Evolutionary conservation across 2,888 invertebrate genomes (phyloP).

Genomic region (Oscheius sp.): DNA sequence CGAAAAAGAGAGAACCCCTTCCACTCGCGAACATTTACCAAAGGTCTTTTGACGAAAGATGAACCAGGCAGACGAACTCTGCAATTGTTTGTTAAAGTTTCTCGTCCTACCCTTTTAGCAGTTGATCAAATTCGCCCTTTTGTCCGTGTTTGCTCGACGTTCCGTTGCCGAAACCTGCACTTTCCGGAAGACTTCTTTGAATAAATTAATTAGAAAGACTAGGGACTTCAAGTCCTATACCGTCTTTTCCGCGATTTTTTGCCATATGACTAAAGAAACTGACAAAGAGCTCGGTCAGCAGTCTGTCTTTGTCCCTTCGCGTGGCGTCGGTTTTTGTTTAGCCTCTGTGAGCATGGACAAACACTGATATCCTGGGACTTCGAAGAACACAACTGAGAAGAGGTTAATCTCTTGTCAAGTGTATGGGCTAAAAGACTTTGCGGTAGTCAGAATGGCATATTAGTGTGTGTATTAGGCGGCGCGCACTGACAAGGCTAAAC

Average conservation of each 20-base stretch:
- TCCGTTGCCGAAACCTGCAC: not conserved
- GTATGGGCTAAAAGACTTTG: constrained; percentile 20
- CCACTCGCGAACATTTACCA: constrained; percentile 21
- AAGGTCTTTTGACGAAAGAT: constrained; percentile 19
- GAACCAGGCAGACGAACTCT: constrained; percentile 1
- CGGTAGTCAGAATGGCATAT: constrained; percentile 38
- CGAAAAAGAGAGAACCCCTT: not conserved
- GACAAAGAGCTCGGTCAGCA: constrained; percentile 10
- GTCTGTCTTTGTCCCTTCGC: not conserved
- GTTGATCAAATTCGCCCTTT: constrained; percentile 20
- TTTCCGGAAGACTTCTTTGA: not conserved
- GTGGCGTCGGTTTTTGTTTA: not conserved
- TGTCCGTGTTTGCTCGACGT: not conserved
- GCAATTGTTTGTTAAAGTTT: constrained; percentile 20
- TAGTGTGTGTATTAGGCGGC: constrained; percentile 38
- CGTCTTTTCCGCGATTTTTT: constrained; percentile 13
- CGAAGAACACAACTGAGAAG: constrained; percentile 10
- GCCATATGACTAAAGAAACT: not conserved
- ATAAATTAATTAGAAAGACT: not conserved
- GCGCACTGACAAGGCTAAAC: constrained; percentile 39
- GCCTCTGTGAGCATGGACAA: not conserved
- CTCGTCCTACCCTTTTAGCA: constrained; percentile 7
- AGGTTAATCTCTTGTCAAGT: constrained; percentile 26
- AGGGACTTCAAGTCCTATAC: not conserved
- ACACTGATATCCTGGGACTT: not conserved